Conservation (phyloP, 1,140 invertebrate genomes). For the Trichonephila clavipes region DNA sequence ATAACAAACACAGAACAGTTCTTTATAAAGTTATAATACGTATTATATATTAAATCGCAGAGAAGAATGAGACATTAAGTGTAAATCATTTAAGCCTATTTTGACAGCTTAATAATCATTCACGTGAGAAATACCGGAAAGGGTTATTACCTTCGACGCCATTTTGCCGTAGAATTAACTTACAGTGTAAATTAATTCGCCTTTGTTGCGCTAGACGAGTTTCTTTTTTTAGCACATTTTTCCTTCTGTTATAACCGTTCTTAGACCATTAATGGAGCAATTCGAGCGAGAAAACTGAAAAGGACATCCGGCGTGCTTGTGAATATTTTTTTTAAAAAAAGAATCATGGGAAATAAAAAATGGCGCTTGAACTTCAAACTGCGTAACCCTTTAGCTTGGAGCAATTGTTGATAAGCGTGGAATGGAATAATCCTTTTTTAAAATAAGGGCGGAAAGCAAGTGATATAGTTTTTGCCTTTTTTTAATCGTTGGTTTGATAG, state of each 20-base stretch:
- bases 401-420: neutral
- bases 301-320: conserved; percentile 1
- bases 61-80: neutral
- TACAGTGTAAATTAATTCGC: neutral
- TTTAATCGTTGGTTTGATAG: neutral
- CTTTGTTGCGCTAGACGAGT: neutral
- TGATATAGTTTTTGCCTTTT: neutral
- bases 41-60: neutral
- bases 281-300: neutral
- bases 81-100: neutral
- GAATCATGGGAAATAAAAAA: neutral
- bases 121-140: neutral
- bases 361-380: neutral
- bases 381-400: neutral
- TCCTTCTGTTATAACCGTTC: conserved; percentile 1
- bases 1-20: no score
- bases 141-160: neutral
- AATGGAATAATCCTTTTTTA: neutral
- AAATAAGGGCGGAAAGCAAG: neutral
- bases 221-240: neutral
- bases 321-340: neutral
- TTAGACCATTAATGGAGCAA: neutral
- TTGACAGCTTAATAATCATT: neutral
- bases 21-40: neutral
- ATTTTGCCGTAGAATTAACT: neutral